These are phyloP conservation scores for Emydocephalus ijimae DNA, from an alignment of 2,113 vertebrate genomes.

Conservation along the genomic window DNA sequence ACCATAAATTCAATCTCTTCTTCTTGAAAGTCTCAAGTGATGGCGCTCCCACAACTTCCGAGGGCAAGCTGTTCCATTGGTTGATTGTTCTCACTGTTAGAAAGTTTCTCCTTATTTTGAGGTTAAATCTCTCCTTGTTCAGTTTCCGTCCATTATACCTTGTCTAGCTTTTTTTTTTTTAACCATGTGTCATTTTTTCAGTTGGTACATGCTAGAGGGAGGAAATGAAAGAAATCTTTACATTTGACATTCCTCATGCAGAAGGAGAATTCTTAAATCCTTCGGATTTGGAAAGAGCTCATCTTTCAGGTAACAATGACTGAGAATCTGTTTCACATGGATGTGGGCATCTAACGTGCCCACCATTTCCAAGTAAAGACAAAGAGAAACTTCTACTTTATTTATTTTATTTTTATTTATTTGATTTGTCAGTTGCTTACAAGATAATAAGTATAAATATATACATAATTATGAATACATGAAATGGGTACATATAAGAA, in stretches of 20 bases:
- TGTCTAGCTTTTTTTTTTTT: neutral
- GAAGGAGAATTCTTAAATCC: neutral
- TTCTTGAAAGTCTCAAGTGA: too few species aligned
- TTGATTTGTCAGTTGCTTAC: too few species aligned
- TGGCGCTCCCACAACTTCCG: too few species aligned
- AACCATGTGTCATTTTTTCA: neutral
- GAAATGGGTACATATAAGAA: too few species aligned
- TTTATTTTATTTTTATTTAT: too few species aligned
- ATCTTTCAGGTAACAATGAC: neutral
- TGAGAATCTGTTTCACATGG: neutral
- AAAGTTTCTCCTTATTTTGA: too few species aligned
- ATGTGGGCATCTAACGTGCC: neutral
- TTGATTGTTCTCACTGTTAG: too few species aligned
- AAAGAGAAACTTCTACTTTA: neutral
- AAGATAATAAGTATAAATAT: too few species aligned
- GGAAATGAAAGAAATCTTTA: slow-evolving; percentile 5
- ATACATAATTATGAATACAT: too few species aligned
- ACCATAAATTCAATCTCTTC: neutral
- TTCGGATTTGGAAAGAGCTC: neutral
- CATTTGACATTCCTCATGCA: neutral
- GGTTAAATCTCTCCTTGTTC: too few species aligned
- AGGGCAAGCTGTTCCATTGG: too few species aligned
- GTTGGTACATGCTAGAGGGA: neutral
- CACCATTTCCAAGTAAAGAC: neutral
- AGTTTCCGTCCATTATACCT: too few species aligned